Conservation (phyloP, 2,888 invertebrate genomes). For the Netelia melanura region DNA sequence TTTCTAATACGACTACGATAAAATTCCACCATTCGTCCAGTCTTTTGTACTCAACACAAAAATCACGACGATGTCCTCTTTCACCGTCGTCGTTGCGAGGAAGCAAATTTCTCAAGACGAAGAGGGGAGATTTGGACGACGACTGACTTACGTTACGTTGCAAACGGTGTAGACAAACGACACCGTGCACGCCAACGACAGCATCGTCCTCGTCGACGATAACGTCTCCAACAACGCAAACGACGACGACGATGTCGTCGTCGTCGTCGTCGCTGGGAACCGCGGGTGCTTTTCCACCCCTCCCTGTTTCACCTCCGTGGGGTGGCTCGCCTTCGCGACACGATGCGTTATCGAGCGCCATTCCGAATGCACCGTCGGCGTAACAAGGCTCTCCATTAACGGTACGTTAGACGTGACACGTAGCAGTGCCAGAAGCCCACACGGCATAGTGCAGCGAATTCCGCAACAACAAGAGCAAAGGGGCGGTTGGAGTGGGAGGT, state of each 20-base stretch:
- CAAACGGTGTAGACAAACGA: conserved; percentile 55
- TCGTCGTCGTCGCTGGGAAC: conserved; percentile 31
- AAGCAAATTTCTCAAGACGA: conserved; percentile 15
- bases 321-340: conserved; percentile 50
- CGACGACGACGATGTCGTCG: conserved; percentile 28
- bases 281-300: conserved; percentile 41
- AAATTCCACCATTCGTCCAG: background rate
- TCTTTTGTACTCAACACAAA: background rate
- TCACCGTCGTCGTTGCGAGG: conserved; percentile 3
- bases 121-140: conserved; percentile 9
- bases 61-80: conserved; percentile 6
- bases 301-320: conserved; percentile 10
- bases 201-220: conserved; percentile 32
- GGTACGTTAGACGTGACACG: conserved; percentile 83
- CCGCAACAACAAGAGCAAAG: conserved; percentile 76
- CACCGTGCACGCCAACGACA: conserved; percentile 51
- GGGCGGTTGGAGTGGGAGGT: conserved; percentile 58
- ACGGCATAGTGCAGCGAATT: conserved; percentile 73
- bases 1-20: background rate
- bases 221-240: conserved; percentile 17
- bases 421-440: conserved; percentile 62
- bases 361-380: conserved; percentile 73
- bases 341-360: conserved; percentile 71
- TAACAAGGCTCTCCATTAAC: conserved; percentile 82
- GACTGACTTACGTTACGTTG: conserved; percentile 46